Evolutionary conservation across 2,113 vertebrate genomes (phyloP).

Genomic region (Forbesichthys agassizii): DNA sequence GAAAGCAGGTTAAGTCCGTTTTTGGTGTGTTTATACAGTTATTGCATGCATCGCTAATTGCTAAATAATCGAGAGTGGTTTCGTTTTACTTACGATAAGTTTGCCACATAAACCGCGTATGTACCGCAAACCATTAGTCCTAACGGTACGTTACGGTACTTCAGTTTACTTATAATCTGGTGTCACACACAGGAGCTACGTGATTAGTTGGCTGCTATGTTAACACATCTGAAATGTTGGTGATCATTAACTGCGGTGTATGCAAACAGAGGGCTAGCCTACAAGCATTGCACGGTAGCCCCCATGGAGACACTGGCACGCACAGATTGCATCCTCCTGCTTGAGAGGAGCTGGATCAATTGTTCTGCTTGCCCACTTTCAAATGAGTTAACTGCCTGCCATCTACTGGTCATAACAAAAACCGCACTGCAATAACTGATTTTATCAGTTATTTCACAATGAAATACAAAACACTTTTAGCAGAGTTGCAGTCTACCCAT

Average conservation of each 20-base stretch:
- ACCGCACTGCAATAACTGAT: constrained; percentile 62
- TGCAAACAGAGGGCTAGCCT: background rate
- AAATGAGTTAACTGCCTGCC: constrained; percentile 18
- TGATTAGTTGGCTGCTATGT: background rate
- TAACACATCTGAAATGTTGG: background rate
- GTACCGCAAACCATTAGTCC: too few relatives aligned
- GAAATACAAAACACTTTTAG: constrained; percentile 75
- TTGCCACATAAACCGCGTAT: too few relatives aligned
- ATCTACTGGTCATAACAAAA: constrained; percentile 82
- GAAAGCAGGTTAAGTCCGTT: too few relatives aligned
- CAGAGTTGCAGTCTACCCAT: background rate
- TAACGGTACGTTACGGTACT: too few relatives aligned
- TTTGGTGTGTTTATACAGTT: too few relatives aligned
- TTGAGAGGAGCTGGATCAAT: too few relatives aligned
- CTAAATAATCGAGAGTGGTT: too few relatives aligned
- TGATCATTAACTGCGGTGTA: background rate
- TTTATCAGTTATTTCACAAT: constrained; percentile 34
- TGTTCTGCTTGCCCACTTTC: too few relatives aligned
- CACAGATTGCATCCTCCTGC: background rate
- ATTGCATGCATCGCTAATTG: too few relatives aligned
- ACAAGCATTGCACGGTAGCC: background rate
- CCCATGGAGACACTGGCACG: background rate
- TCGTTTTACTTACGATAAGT: too few relatives aligned
- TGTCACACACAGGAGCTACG: background rate
- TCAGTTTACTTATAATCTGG: too few relatives aligned